Base-by-base conservation (phyloP, 1,140 invertebrate genomes). In the Atta colombica region DNA sequence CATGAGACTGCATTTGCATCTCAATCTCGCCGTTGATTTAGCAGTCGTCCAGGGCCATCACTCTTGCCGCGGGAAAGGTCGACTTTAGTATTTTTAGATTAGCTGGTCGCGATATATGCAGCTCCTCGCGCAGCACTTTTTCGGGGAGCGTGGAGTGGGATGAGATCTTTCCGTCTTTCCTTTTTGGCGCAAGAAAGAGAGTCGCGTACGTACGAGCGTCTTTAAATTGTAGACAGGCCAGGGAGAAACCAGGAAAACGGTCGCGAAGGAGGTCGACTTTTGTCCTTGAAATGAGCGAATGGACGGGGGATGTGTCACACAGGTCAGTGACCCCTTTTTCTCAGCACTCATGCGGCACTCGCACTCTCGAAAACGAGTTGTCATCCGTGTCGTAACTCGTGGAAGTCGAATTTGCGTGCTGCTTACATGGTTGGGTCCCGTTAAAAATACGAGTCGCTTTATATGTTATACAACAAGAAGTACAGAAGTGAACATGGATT, bases 11-110 rank as follows among this genome's bases (percentile, higher is more conserved):
- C 92, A 94, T 94, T 94, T 94, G 93, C 93, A 94, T 94, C 92
- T 94, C 94, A 94, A 94, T 94, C 93, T 93, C 89, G 75, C 71
- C 89, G 87, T 91, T 93, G 93, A 94, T 94, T 94, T 93, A 94
- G 87, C 91, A 92, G 90, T 92, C 91, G 86, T 92, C 78, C 90
- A 51, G 71, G 88, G 81, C 88, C 90, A 92, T 89, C 85, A 86
- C 84, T 86, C 89, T 91, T 92, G 89, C 87, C 85, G 80, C 91
- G 87, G 89, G 89, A 91, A 88, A 92, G 89, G 87, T 92, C 87
- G 88, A 84, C 91, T 92, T 91, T 86, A 87, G 89, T 93, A 92
- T 93, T 91, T 92, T 93, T 92, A 93, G 90, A 92, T 93, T 92
- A 92, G 90, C 86, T 65, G 53, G 87, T 86, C 78, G 89, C 89